Base-by-base conservation (phyloP, 2,113 vertebrate genomes). In the Perognathus longimembris region DNA sequence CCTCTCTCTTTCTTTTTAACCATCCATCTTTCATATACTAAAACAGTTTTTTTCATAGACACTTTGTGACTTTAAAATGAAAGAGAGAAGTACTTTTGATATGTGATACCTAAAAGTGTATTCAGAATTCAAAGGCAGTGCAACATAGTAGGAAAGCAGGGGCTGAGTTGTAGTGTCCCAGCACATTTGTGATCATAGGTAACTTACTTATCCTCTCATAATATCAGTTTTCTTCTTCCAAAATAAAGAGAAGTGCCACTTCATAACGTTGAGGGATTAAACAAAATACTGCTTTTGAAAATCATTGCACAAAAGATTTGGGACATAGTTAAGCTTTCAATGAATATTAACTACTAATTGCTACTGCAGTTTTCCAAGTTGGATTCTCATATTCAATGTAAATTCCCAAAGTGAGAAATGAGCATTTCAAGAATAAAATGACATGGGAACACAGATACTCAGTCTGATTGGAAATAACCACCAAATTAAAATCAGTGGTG, bases 401-500 rank as follows among this genome's bases (percentile, higher is more conserved):
- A 84, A 90, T 24, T 93, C 57, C 34, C 70, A 59, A 78, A 69
- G 74, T 87, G 32, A 57, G 50, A 91, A 95, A 90, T 85, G 40
- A 45, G 59, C 90, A 20, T 64, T 85, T 73, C 5, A 3, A 70
- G 74, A 87, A 88, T 91, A 82, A 89, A 81, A 69, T 95, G 69
- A 88, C 34, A 64, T 40, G 45, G 38, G 18, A 66, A 82, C 63
- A 88, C 34, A 88, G 50, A 79, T 66, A 78, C 22, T 89, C 66
- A 93, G 66, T 77, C 59, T 90, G 45, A 73, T 82, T 88, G 36
- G 50, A 90, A 92, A 93, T 90, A 82, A 78, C 28, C 34, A 88
- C 50, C 26, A 94, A 87, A 88, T 88, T 96, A 93, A 93, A 92
- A 77, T 77, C 78, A 92, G 50, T 86, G 71, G 36, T 90, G 34